Base-by-base conservation (phyloP, 2,113 vertebrate genomes). In the Ctenomys sociabilis region DNA sequence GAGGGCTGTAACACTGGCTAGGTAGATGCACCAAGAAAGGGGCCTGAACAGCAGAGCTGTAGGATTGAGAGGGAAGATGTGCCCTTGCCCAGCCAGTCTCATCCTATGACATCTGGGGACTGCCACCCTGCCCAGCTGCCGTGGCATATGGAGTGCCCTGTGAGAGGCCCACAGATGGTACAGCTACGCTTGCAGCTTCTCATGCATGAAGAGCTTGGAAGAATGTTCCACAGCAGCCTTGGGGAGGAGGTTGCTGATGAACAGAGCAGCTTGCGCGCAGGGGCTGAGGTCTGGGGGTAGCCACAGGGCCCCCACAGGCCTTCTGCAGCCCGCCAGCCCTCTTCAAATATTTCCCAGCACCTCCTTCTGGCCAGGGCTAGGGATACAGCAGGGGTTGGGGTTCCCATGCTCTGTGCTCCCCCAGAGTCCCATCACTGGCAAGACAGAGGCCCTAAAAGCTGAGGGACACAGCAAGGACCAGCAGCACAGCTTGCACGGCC, bases 141-240 rank as follows among this genome's bases (percentile, higher is more conserved):
- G 0, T 0, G 52, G 72, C 94, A 88, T 45, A 91, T 63, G 94
- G 93, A 93, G 59, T 64, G 49, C 32, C 52, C 2, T 2, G 2
- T 14, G 81, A 84, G 78, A 93, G 90, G 32, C 75, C 68, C 61
- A 24, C 43, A 87, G 84, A 70, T 63, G 61, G 72, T 89, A 84
- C 78, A 70, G 87, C 84, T 1, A 32, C 32, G 6, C 40, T 83
- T 85, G 88, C 72, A 1, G 2, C 72, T 81, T 0, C 2, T 32
- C 52, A 90, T 13, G 72, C 94, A 54, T 78, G 88, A 94, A 59
- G 75, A 54, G 35, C 5, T 90, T 70, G 49, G 91, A 43, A 96
- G 88, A 96, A 91, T 90, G 82, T 94, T 40, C 52, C 5, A 43
- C 11, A 13, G 82, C 52, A 77, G 81, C 82, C 77, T 45, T 0